phyloP scores from a whole-genome alignment of 2,888 invertebrate species.

The Beris chalybata region DNA sequence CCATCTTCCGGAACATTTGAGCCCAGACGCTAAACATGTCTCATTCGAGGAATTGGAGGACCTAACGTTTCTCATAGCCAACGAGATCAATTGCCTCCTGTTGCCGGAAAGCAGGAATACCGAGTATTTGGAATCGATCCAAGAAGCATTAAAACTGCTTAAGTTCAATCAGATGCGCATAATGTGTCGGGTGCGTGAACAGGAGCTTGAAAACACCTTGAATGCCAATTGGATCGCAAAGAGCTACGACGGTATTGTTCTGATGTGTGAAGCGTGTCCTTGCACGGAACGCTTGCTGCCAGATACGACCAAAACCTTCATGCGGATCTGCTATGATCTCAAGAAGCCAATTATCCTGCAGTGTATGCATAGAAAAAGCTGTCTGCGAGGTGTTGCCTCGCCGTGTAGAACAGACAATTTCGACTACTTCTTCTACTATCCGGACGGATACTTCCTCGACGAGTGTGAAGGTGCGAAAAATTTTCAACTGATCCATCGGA shows the following conservation, averaged over 20 bases:
- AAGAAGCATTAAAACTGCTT: conserved; percentile 40
- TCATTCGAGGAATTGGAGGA: conserved; percentile 53
- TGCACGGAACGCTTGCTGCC: neutral
- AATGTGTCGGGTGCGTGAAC: conserved; percentile 46
- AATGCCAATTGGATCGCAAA: conserved; percentile 45
- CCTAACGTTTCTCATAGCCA: conserved; percentile 48
- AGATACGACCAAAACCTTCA: conserved; percentile 36
- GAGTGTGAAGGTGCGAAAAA: conserved; percentile 42
- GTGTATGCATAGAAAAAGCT: neutral
- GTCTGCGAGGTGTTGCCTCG: neutral
- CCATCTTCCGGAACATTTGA: neutral
- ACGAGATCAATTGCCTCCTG: conserved; percentile 48
- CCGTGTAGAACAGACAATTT: neutral
- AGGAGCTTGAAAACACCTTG: conserved; percentile 43
- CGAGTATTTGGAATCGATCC: conserved; percentile 43
- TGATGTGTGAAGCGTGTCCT: conserved; percentile 15
- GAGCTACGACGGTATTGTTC: conserved; percentile 49
- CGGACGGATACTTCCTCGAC: conserved; percentile 6
- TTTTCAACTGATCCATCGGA: conserved; percentile 42
- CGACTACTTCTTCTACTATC: conserved; percentile 25
- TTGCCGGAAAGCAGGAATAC: conserved; percentile 43
- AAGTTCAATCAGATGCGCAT: conserved; percentile 44
- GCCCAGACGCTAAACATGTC: conserved; percentile 29
- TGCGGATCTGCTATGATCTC: conserved; percentile 41
- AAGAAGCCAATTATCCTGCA: conserved; percentile 48